Base-by-base conservation (phyloP, 2,888 invertebrate genomes). In the Creontiades dilutus region DNA sequence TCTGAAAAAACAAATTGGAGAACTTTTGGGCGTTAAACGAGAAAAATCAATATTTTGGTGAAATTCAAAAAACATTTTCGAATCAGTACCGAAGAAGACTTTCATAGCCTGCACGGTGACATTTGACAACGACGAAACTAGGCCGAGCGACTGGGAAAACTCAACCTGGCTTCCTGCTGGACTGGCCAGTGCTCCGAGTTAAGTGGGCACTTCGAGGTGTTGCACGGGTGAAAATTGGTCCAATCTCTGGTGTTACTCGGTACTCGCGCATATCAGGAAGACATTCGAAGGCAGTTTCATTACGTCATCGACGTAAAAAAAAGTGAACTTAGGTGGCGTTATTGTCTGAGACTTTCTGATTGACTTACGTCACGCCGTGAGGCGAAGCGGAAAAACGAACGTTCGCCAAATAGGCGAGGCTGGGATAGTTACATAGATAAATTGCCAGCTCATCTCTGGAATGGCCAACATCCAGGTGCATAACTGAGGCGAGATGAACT, bases 191-290 rank as follows among this genome's bases (percentile, higher is more conserved):
- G n/a, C 61, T 52, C 13, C 52, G 19, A 16, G 19, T 19, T 61
- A 61, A 61, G 61, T 61, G 61, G 61, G 16, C 61, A 61, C 16
- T 61, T 61, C 61, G n/a, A n/a, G 19, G n/a, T 9, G n/a, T 61
- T 61, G n/a, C 61, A 19, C 14, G n/a, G 61, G 61, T 61, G 61
- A 61, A 61, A 61, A 61, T 19, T 61, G 61, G n/a, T 0, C 61
- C 19, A 61, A 19, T 52, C 52, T 2, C 14, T 14, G 52, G 14
- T 52, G 52, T 52, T 52, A 52, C 61, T 19, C n/a, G 1, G 2
- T 61, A 61, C 52, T 52, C 52, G 61, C 61, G 61, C 3, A 61
- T 19, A 61, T 61, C 61, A 61, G 61, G 61, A 61, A 61, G 61
- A 61, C 61, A 61, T 61, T 61, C n/a, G 61, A 19, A n/a, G 19